Evolutionary conservation across 2,797 vertebrate genomes (phyloP), one percentile per base, ranked within the genome.

Genomic region (Galagoides demidoff): DNA sequence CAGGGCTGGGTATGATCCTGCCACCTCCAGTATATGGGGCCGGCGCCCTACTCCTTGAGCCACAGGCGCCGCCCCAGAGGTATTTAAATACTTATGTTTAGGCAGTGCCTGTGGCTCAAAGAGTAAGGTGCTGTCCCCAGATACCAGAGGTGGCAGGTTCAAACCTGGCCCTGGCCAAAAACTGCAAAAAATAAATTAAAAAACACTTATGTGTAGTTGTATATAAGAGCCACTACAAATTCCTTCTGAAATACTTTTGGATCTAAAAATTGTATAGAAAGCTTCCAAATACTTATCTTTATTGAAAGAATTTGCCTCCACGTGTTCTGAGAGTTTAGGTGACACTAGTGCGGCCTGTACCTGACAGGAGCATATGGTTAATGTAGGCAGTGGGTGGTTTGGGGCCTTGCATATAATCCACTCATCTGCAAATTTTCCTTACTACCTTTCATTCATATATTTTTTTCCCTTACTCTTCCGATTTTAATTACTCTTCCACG

Each of bases 321-420:
- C 17, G 11, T 91, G 59, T 29, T 1, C 12, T 55, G 97, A 98
- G 97, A 98, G 89, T 97, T 96, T 95, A 97, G 95, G 95, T 97
- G 97, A 98, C 97, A 95, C 96, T 97, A 55, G 79, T 64, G 34
- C 79, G 95, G 79, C 96, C 94, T 95, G 92, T 96, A 89, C 87
- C 92, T 97, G 94, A 97, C 86, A 92, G 49, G 90, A 87, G n/a
- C 85, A 85, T 92, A 73, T 97, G 92, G 89, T 96, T 95, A 94
- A 92, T 97, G 96, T 94, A 98, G 97, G 91, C 86, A 92, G 73
- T 34, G 89, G 89, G 96, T 78, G 57, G 31, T 31, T 94, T 90
- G 84, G 23, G 19, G 64, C 68, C 70, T 97, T 95, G 90, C 97
- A 82, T 90, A 89, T 97, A 94, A 55, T 76, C 39, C 94, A 68